phyloP scores from a whole-genome alignment of 2,113 vertebrate genomes.

The Numida meleagris region DNA sequence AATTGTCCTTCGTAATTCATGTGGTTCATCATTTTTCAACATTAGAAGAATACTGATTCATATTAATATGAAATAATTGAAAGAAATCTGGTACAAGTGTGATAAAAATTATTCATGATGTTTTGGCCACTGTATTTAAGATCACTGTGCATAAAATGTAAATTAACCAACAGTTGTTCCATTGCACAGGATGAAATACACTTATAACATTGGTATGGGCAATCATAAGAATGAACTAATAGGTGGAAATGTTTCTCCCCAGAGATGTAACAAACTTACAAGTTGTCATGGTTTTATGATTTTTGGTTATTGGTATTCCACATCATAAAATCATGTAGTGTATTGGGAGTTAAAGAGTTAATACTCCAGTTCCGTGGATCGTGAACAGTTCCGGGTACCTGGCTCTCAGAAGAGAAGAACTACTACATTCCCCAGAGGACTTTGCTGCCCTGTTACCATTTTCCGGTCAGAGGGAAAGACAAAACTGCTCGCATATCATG shows the following conservation, averaged over 20 bases:
- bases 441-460: no score
- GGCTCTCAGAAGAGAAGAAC: no score
- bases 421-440: no score
- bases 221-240: neutral
- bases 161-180: neutral
- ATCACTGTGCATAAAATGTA: neutral
- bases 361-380: no score
- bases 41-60: neutral
- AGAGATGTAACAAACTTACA: accelerated
- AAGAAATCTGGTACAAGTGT: neutral
- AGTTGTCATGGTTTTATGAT: no score
- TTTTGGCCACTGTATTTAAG: neutral
- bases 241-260: neutral
- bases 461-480: no score
- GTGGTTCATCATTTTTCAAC: neutral
- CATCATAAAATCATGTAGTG: no score
- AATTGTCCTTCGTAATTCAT: neutral
- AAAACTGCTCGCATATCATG: no score
- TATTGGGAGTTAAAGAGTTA: no score
- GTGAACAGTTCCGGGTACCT: no score
- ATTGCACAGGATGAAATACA: neutral
- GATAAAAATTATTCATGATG: neutral
- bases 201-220: neutral
- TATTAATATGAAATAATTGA: neutral
- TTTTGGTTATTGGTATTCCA: no score